phyloP scores from a whole-genome alignment of 2,797 vertebrate species.

The Clarias pachynema region DNA sequence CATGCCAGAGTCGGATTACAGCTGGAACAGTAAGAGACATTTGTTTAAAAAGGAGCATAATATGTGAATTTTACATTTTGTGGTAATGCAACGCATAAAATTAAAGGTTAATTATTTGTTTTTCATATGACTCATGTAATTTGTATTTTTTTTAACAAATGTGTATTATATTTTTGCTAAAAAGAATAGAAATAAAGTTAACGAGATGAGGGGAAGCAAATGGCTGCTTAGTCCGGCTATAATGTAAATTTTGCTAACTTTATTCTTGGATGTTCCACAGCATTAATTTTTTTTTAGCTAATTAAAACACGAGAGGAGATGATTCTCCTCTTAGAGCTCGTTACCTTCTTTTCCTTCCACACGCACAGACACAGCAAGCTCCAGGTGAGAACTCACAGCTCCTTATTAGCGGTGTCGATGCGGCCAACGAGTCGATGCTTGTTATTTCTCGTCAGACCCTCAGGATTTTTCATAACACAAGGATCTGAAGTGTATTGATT shows the following conservation, averaged over 20 bases:
- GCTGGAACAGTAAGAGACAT: too few relatives aligned
- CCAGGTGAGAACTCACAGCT: background rate
- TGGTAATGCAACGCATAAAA: too few relatives aligned
- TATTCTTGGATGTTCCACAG: background rate
- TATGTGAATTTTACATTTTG: too few relatives aligned
- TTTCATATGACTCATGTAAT: too few relatives aligned
- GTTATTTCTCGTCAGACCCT: conserved; percentile 16
- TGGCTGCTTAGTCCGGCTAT: too few relatives aligned
- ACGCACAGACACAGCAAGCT: background rate
- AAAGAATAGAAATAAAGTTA: too few relatives aligned
- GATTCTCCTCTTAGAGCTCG: background rate
- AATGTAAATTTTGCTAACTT: background rate
- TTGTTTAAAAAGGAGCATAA: too few relatives aligned
- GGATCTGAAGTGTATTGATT: conserved; percentile 16
- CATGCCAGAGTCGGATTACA: too few relatives aligned
- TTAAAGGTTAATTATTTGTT: too few relatives aligned
- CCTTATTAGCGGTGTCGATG: conserved; percentile 8
- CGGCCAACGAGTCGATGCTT: background rate
- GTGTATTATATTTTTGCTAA: background rate
- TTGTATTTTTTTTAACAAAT: too few relatives aligned
- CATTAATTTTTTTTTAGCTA: background rate
- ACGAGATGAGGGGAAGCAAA: too few relatives aligned
- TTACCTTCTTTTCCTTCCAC: background rate
- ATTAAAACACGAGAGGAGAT: background rate
- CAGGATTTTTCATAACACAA: conserved; percentile 14